Evolutionary conservation across 1,140 invertebrate species (phyloP), one percentile per base, ranked within the genome.

Genomic region (Glomeris maerens): DNA sequence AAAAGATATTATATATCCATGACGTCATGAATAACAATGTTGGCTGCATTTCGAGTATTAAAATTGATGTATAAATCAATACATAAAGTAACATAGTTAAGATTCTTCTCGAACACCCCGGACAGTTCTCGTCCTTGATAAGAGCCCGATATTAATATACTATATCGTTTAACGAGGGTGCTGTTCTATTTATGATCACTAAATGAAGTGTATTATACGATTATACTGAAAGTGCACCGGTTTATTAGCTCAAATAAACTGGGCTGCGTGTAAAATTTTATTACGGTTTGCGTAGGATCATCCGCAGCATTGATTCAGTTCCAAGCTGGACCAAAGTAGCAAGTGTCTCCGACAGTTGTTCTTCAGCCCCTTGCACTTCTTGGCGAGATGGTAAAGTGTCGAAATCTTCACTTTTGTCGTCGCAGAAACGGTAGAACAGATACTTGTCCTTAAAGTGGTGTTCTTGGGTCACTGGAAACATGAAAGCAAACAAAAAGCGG

Each of bases 381-480:
- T 78, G 75, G 28, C 70, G 52, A 47, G 45, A 55, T 49, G 52
- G 38, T 38, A 41, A 42, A 49, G 27, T 65, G 26, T 72, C 73
- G n/a, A n/a, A n/a, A n/a, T n/a, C n/a, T n/a, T n/a, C n/a, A 49
- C 74, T 72, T 55, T 82, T 77, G 64, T 86, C 83, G 59, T 81
- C 74, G 58, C 75, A 75, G 66, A 88, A 88, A 38, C 83, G 77
- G 66, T 87, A 87, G 55, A 86, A 78, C 54, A 85, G 74, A 64
- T 81, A 83, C 68, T 85, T 85, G 69, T 89, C 84, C 62, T 81
- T 78, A 65, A 89, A 89, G 21, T 81, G 78, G 60, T 84, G 80
- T 60, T 87, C 83, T 52, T 77, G 76, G 49, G 78, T 78, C n/a
- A 84, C 83, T 79, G 59, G 26, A 64, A 61, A 28, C 47, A 21